Evolutionary conservation across 1,140 invertebrate genomes (phyloP).

Genomic region (Solenopsis fugax): DNA sequence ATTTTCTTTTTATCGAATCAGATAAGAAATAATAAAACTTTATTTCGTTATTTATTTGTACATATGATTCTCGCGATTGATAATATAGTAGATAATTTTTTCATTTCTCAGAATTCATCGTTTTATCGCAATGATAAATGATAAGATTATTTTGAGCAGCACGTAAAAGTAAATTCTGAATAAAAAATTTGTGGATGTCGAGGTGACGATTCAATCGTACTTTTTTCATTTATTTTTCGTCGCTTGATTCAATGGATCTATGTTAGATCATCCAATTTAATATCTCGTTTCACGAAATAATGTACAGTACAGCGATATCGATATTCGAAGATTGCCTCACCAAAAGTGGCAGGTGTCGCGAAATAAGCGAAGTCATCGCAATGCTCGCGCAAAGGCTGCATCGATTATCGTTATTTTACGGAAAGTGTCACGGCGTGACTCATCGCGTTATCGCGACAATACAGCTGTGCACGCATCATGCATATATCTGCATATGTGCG

Average conservation of each 20-base stretch:
- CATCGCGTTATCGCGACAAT: constrained; percentile 62
- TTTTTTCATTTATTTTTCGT: constrained; percentile 6
- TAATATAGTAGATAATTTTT: background rate
- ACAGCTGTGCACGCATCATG: constrained; percentile 41
- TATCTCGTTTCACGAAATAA: background rate
- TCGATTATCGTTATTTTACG: constrained; percentile 67
- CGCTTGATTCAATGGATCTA: background rate
- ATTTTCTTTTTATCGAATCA: background rate
- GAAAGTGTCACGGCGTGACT: constrained; percentile 69
- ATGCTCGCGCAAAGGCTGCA: constrained; percentile 44
- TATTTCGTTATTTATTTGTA: background rate
- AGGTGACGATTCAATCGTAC: background rate
- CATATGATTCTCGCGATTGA: background rate
- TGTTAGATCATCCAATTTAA: constrained; percentile 3
- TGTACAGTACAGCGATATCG: background rate
- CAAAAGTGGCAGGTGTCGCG: constrained; percentile 6
- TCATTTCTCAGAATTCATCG: background rate
- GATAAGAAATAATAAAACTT: constrained; percentile 3
- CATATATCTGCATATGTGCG: constrained; percentile 48
- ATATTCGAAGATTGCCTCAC: constrained; percentile 26
- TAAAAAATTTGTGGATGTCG: background rate
- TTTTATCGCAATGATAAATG: background rate
- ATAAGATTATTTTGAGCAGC: background rate
- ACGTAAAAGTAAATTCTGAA: background rate
- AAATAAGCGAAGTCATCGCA: constrained; percentile 29